These are phyloP conservation scores for Tauraco hartlaubi DNA, from an alignment of 2,797 vertebrate genomes.

Conservation along the genomic window DNA sequence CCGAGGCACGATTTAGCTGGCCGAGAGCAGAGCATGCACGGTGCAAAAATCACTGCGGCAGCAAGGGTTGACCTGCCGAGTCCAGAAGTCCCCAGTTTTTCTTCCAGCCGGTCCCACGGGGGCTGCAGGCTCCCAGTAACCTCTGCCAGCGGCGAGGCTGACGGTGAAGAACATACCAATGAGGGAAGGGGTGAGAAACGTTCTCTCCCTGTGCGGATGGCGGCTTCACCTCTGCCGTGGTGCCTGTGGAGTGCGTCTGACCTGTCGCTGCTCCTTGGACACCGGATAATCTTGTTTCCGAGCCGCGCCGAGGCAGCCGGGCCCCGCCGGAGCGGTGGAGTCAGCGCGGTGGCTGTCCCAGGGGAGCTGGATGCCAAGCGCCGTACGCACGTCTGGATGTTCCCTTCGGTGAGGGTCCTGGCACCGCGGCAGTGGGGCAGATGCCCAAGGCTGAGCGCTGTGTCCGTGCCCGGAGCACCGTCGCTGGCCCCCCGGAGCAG, in stretches of 20 bases:
- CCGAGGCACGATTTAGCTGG: not conserved
- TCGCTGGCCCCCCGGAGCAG: not conserved
- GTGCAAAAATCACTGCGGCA: not conserved
- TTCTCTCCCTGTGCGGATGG: not conserved
- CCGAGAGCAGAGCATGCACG: not conserved
- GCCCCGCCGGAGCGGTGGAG: fast-evolving
- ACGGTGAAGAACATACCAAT: fast-evolving
- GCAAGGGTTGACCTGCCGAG: not conserved
- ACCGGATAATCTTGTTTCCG: not conserved
- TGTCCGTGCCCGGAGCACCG: not conserved
- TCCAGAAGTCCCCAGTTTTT: not conserved
- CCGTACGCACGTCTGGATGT: fast-evolving
- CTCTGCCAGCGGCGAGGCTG: not conserved
- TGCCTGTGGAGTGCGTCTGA: not conserved
- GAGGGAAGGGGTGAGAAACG: not conserved
- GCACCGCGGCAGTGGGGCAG: fast-evolving
- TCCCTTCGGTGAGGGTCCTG: not conserved
- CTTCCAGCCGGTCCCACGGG: not conserved
- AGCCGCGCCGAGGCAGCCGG: fast-evolving
- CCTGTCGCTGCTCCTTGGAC: fast-evolving
- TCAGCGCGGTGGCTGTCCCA: not conserved
- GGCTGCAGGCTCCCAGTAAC: not conserved
- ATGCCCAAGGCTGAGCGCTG: fast-evolving
- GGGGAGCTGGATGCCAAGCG: fast-evolving
- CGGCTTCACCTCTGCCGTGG: not conserved